Conservation (phyloP, 1,140 invertebrate genomes). For the Lucilia cuprina region DNA sequence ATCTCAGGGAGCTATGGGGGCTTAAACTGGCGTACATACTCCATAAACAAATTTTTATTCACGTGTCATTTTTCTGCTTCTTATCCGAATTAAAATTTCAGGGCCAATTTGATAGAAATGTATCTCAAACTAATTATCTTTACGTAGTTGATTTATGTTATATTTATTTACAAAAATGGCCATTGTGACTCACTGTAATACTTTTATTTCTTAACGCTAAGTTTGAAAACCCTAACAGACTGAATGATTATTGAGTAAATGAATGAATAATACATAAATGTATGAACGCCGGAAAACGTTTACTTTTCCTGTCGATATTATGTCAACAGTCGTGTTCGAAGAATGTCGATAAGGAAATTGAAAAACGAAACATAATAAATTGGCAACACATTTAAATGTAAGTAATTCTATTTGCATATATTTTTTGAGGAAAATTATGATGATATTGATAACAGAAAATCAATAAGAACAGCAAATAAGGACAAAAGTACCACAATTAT, state of each 20-base stretch:
- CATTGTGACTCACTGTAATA: too few species aligned
- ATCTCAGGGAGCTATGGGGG: too few species aligned
- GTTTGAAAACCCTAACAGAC: not conserved
- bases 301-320: constrained; percentile 59
- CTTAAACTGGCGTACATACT: too few species aligned
- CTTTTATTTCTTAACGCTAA: too few species aligned
- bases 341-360: not conserved
- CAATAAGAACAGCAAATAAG: not conserved
- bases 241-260: not conserved
- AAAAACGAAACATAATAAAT: not conserved
- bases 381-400: not conserved
- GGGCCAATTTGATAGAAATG: too few species aligned
- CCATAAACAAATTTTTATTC: too few species aligned
- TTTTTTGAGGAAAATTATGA: not conserved
- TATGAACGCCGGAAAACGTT: constrained; percentile 46
- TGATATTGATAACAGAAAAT: not conserved
- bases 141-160: too few species aligned
- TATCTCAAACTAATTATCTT: too few species aligned
- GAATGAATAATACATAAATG: not conserved
- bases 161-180: too few species aligned
- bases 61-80: too few species aligned
- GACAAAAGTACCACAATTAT: too few species aligned
- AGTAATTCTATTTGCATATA: not conserved
- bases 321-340: constrained; percentile 48
- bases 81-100: too few species aligned